Conservation (phyloP, 2,113 vertebrate genomes). For the Neopipo cinnamomea region DNA sequence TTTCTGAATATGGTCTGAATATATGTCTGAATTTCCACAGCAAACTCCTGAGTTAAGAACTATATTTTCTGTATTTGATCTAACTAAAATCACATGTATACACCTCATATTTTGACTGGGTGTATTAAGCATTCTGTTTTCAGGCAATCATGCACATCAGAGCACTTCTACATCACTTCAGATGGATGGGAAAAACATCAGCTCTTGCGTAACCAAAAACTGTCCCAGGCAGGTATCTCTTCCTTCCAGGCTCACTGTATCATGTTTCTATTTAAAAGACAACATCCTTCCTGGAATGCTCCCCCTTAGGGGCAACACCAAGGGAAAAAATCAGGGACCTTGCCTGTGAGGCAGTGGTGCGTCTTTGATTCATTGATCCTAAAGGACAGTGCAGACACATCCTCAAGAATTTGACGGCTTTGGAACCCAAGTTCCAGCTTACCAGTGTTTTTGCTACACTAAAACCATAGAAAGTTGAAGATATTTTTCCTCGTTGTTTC, state of each 20-base stretch:
- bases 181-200: not conserved
- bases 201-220: not conserved
- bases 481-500: fast-evolving
- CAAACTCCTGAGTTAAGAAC: not conserved
- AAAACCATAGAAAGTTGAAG: not conserved
- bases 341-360: not conserved
- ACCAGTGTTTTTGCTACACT: not conserved
- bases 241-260: conserved; percentile 6
- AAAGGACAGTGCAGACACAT: not conserved
- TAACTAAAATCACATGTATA: not conserved
- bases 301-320: conserved; percentile 1
- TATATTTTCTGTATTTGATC: not conserved
- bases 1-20: not conserved
- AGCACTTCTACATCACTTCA: not conserved
- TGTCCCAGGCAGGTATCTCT: not conserved
- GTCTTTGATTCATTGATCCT: conserved; percentile 37
- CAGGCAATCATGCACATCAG: not conserved
- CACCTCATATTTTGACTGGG: not conserved
- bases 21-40: not conserved
- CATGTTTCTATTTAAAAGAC: conserved; percentile 4
- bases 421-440: not conserved
- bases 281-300: conserved; percentile 42
- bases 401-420: not conserved
- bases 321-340: not conserved
- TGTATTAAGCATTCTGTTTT: not conserved